Percentiles rank a stretch among this genome's conserved stretches.
Evolutionary conservation across 2,797 vertebrate genomes (phyloP).

Genomic region (Lutjanus argentimaculatus): DNA sequence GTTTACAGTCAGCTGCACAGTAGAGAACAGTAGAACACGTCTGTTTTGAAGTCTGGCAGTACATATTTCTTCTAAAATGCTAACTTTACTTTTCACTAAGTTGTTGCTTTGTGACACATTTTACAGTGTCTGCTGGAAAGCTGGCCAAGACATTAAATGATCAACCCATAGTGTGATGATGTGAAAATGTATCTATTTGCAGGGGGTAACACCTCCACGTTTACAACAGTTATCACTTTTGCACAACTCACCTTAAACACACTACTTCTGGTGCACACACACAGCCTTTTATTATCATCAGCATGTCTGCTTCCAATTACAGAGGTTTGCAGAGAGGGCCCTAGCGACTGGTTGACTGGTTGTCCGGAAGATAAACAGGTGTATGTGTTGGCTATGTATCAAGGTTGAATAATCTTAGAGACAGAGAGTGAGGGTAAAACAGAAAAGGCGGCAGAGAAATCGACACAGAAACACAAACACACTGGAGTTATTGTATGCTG

Average conservation of each 20-base stretch:
- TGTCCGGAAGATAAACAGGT: slow-evolving; percentile 83
- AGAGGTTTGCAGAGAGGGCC: slow-evolving; percentile 68
- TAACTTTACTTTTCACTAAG: not conserved
- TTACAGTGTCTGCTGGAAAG: not conserved
- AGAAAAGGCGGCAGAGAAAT: slow-evolving; percentile 44
- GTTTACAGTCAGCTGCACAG: not conserved
- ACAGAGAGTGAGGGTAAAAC: slow-evolving; percentile 35
- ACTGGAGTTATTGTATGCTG: slow-evolving; percentile 52
- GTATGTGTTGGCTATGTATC: slow-evolving; percentile 77
- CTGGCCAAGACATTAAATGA: slow-evolving; percentile 14
- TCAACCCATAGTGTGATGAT: not conserved
- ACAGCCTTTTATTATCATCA: slow-evolving; percentile 66
- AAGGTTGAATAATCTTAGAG: slow-evolving; percentile 74
- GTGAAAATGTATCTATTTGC: slow-evolving; percentile 18
- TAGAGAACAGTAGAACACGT: not conserved
- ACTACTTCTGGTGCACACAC: slow-evolving; percentile 10
- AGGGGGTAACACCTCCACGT: slow-evolving; percentile 12
- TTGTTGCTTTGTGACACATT: slow-evolving; percentile 18
- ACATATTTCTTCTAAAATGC: not conserved
- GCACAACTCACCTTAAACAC: slow-evolving; percentile 27
- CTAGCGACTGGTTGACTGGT: slow-evolving; percentile 75
- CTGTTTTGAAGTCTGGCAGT: no score
- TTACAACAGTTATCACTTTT: slow-evolving; percentile 38
- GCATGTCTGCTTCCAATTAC: slow-evolving; percentile 81
- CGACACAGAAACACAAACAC: slow-evolving; percentile 58